Conservation (phyloP, 1,140 invertebrate species). For the Chionoecetes opilio region DNA sequence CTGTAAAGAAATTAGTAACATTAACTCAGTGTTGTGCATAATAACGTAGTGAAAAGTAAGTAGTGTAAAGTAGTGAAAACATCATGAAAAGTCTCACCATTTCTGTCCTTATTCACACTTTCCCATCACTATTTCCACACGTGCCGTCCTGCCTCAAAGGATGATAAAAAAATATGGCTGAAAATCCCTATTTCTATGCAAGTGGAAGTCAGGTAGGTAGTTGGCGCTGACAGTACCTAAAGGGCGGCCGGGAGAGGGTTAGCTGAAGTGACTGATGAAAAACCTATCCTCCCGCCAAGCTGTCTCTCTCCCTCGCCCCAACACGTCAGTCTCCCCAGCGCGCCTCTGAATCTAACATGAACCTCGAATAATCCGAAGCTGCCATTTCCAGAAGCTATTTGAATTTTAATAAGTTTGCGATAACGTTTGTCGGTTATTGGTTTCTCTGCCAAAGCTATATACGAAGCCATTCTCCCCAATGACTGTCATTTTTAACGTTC, state of each 20-base stretch:
- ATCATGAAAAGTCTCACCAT: too few relatives aligned
- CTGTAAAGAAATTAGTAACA: too few relatives aligned
- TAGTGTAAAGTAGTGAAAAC: too few relatives aligned
- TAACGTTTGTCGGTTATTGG: background rate
- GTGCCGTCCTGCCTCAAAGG: too few relatives aligned
- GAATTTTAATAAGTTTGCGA: background rate
- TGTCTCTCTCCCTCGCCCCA: background rate
- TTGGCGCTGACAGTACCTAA: background rate
- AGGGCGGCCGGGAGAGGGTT: background rate
- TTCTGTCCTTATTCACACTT: too few relatives aligned
- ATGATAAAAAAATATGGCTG: too few relatives aligned
- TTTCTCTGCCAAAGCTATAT: background rate
- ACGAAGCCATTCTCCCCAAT: background rate
- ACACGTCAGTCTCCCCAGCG: background rate
- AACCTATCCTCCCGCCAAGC: background rate
- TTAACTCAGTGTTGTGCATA: too few relatives aligned
- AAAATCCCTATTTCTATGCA: background rate
- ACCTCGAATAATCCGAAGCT: background rate
- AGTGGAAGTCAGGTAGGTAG: background rate
- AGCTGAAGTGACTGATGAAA: background rate
- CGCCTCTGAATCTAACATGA: slow-evolving; percentile 19
- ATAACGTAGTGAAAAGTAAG: too few relatives aligned
- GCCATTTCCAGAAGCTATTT: background rate
- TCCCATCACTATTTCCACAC: too few relatives aligned
- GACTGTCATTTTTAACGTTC: background rate